Base-by-base conservation (phyloP, 2,113 vertebrate genomes). In the Rhizomys pruinosus region DNA sequence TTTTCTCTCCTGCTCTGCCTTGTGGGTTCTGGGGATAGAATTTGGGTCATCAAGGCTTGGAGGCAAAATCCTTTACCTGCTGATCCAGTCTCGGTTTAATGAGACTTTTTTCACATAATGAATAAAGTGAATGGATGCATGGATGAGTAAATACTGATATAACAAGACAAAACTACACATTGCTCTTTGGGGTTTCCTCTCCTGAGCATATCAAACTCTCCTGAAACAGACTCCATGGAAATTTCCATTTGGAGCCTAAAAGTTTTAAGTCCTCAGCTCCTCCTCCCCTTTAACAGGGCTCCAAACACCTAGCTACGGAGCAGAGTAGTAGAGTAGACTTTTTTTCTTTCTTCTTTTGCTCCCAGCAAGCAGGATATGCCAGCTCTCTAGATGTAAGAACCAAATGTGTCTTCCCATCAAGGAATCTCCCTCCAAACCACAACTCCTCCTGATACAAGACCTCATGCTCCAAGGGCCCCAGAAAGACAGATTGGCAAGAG, bases 131-230 rank as follows among this genome's bases (percentile, higher is more conserved):
- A 42, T 81, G 32, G 12, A 5, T 63, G 29, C 52, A 61, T 32
- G 39, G 1, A 52, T 15, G 32, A 42, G 57, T 55, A 5, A 37
- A 29, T 87, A 37, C 37, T 39, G 15, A 32, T 79, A 19, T 37
- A 64, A 52, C 32, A 68, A 52, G 64, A 66, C 25, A 32, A 78
- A 32, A 57, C 29, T 84, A 73, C 55, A 27, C 22, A 29, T n/a
- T 91, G 77, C 64, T 93, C 37, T 77, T 63, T 74, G 84, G 17
- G 12, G 17, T 93, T 76, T 86, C 44, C 52, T 86, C 27, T 91
- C 20, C 69, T 10, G 25, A 72, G 22, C 80, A 27, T 47, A 59
- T 55, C 20, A 89, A 52, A 59, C 59, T 57, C 34, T 27, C 10
- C 34, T 37, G 66, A 80, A 96, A 87, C 42, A 42, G 34, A 73